Evolutionary conservation across 1,140 invertebrate species (phyloP).

Genomic region (Hypsibius dujardini): DNA sequence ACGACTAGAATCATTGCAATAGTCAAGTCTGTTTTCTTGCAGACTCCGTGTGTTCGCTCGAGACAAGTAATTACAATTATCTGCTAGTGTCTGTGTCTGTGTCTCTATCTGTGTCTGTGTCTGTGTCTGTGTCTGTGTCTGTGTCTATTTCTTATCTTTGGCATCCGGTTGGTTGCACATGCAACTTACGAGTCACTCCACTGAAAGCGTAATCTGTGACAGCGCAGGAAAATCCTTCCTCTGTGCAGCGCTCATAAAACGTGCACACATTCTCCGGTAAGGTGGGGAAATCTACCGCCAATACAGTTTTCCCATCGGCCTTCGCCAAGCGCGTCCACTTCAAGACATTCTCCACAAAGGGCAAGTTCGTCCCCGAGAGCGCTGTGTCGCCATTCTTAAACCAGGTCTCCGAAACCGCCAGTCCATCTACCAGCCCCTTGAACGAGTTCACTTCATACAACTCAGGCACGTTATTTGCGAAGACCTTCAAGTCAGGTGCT

Average conservation of each 20-base stretch:
- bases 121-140: too few relatives aligned
- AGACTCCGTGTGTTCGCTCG: too few relatives aligned
- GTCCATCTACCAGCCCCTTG: background rate
- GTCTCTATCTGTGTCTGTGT: too few relatives aligned
- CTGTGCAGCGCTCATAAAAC: constrained; percentile 6
- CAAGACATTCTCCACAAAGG: background rate
- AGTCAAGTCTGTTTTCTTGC: too few relatives aligned
- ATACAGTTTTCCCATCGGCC: background rate
- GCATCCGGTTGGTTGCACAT: too few relatives aligned
- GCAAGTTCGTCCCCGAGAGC: background rate
- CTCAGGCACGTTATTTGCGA: background rate
- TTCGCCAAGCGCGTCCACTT: background rate
- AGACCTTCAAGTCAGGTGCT: background rate
- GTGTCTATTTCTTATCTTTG: too few relatives aligned
- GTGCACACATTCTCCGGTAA: background rate
- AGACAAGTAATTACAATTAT: too few relatives aligned
- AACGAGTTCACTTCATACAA: background rate
- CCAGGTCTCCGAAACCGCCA: background rate
- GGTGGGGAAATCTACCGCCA: background rate
- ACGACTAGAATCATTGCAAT: too few relatives aligned
- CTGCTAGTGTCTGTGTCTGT: too few relatives aligned
- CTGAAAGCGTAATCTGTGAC: background rate
- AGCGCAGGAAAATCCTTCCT: background rate
- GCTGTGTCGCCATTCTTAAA: background rate
- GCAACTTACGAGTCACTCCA: constrained; percentile 1